Conservation (phyloP, 2,113 vertebrate genomes). For the Pungitius pungitius region DNA sequence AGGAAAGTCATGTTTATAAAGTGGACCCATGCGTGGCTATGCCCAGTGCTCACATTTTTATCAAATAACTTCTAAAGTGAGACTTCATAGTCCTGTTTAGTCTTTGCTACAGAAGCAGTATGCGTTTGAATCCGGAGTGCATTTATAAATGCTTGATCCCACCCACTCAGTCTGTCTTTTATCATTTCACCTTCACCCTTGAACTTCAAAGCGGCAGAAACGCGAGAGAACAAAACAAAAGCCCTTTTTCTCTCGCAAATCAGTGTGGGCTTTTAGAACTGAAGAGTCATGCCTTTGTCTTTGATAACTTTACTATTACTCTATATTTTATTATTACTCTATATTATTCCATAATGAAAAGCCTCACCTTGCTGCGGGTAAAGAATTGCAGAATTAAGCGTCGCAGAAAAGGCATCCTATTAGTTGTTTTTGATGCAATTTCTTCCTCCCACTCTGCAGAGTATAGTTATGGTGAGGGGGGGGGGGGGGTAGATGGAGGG, state of each 20-base stretch:
- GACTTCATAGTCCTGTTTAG: constrained; percentile 55
- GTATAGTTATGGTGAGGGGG: constrained; percentile 31
- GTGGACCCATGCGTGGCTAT: constrained; percentile 38
- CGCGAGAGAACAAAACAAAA: constrained; percentile 55
- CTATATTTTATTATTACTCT: no score
- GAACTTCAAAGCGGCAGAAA: constrained; percentile 70
- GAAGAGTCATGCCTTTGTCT: constrained; percentile 39
- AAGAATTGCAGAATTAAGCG: constrained; percentile 56
- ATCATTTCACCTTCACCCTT: constrained; percentile 63
- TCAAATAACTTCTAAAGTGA: constrained; percentile 43
- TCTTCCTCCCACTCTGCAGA: constrained; percentile 53
- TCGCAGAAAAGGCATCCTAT: constrained; percentile 64
- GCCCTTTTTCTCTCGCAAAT: constrained; percentile 67
- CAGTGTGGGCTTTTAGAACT: constrained; percentile 54
- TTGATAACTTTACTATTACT: constrained; percentile 68
- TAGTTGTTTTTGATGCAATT: constrained; percentile 73
- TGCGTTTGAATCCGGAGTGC: constrained; percentile 38
- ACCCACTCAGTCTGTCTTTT: constrained; percentile 42
- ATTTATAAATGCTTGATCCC: constrained; percentile 26
- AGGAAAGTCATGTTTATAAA: constrained; percentile 58
- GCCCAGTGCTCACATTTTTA: constrained; percentile 48
- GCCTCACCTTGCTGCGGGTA: constrained; percentile 29
- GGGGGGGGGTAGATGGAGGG: constrained; percentile 1
- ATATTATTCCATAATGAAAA: constrained; percentile 70
- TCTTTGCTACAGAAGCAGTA: constrained; percentile 29